Base-by-base conservation (phyloP, 2,113 vertebrate genomes). In the Sisor rabdophorus region DNA sequence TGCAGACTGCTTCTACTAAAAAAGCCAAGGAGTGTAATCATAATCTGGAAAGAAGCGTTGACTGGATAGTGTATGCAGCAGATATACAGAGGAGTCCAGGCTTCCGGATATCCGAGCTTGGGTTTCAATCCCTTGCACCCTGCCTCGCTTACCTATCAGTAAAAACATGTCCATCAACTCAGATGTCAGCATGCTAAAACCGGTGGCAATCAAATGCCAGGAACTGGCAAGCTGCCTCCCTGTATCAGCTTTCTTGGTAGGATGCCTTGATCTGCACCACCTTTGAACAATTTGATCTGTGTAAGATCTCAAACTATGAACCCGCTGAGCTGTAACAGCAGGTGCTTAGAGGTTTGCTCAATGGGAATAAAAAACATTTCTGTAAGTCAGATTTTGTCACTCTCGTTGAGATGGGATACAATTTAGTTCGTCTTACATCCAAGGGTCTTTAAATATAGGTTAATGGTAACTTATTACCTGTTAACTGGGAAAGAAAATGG, bases 141-240 rank as follows among this genome's bases (percentile, higher is more conserved):
- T 85, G 83, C 83, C 80, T 73, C 32, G 77, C 59, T 85, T 81
- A 83, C 81, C 83, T 84, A 85, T 89, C 88, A 86, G 87, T 82
- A 84, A 85, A 90, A 91, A 89, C 87, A 89, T 82, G 87, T 71
- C 84, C 84, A 86, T 86, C 89, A 89, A 89, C 86, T 86, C 82
- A 87, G 84, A 86, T 89, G 88, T 87, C 88, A 85, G 84, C 83
- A 19, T 83, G 86, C 89, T 92, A 92, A 91, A 91, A 88, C 80
- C 83, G 86, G 88, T 82, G 75, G 80, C 80, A 87, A 88, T 91
- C 87, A 90, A 90, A 91, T 82, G 60, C 76, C 74, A 77, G 55
- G 79, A 79, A 86, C 87, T 88, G 87, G 87, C 86, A 71, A 71
- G n/a, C 44, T 80, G 82, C 78, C 80, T 68, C 22, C 15, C 44